Base-by-base conservation (phyloP, 2,113 vertebrate genomes). In the Brachyhypopomus gauderio region DNA sequence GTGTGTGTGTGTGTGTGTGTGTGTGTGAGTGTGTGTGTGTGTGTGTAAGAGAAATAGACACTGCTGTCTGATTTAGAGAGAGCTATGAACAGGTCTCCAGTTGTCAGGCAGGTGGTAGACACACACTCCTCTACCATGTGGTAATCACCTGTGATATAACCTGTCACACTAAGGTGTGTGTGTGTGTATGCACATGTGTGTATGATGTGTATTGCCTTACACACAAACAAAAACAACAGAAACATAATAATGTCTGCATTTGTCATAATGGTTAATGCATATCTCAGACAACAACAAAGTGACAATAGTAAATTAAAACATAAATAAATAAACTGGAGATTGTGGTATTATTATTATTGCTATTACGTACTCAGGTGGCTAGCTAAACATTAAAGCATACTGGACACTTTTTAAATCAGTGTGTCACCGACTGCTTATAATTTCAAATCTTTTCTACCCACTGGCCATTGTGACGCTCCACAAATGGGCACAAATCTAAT, bases 1-100 rank as follows among this genome's bases (percentile, higher is more conserved):
- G 75, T 75, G 63, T 7, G 60, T 14, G 62, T 14, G 25, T 16
- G 62, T 30, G 72, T 30, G 48, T 79, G 59, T 74, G 80, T 38
- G 38, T 38, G 16, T 1, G 81, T 19, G 20, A 64, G 75, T 75
- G 63, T 7, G 60, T 14, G 62, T 14, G 25, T 16, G 62, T 30
- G 72, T 30, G 48, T 79, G 59, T 74, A 80, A 64, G 58, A 5
- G 17, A 78, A 83, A 87, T 72, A 81, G 20, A 60, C n/a, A 45
- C 0, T 66, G 76, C 72, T 89, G 90, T 89, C 88, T 85, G 83
- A 81, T 85, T 86, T 71, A 85, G 78, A 76, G 75, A 78, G 73
- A 77, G 86, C 84, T 81, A 81, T 85, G 88, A 52, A 30, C 72
- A 77, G n/a, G 84, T 84, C 77, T 79, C 73, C 41, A 62, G 41